A percentile compares a stretch with the other conserved stretches of the same genome.
phyloP scores from a whole-genome alignment of 92 coral and sea anemone genomes.

The Pocillopora meandrina region DNA sequence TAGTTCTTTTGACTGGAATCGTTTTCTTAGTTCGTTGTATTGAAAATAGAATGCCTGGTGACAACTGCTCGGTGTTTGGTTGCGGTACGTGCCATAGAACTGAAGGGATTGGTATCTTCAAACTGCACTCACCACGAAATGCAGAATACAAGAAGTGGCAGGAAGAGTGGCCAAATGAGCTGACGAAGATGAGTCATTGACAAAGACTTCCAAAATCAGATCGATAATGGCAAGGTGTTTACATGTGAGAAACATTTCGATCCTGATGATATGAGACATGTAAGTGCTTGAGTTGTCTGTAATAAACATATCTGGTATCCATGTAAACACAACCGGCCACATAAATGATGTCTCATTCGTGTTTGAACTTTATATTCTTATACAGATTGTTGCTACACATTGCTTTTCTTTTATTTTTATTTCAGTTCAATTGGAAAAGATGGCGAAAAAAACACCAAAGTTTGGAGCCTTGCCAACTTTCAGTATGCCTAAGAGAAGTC shows the following conservation, averaged over 20 bases:
- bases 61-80: constrained; percentile 36
- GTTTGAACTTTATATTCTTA: background rate
- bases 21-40: background rate
- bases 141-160: constrained; percentile 43
- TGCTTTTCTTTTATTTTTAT: too few relatives aligned
- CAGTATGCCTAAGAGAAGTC: constrained; percentile 51
- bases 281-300: constrained; percentile 18
- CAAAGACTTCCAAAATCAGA: constrained; percentile 43
- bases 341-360: background rate
- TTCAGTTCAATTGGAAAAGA: too few relatives aligned
- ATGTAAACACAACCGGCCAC: background rate
- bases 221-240: constrained; percentile 25
- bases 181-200: constrained; percentile 44
- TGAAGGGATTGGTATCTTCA: background rate
- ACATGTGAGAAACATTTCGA: background rate
- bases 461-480: constrained; percentile 52
- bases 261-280: constrained; percentile 41
- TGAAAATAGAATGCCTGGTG: constrained; percentile 37
- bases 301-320: background rate
- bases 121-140: too few relatives aligned
- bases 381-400: constrained; percentile 24
- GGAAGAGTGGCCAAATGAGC: constrained; percentile 41
- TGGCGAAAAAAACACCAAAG: constrained; percentile 26
- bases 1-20: background rate
- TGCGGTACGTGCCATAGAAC: constrained; percentile 39